A percentile compares a stretch with the other conserved stretches of the same genome.
Evolutionary conservation across 2,113 vertebrate genomes (phyloP).

Genomic region (Chaetorhynchus papuensis): DNA sequence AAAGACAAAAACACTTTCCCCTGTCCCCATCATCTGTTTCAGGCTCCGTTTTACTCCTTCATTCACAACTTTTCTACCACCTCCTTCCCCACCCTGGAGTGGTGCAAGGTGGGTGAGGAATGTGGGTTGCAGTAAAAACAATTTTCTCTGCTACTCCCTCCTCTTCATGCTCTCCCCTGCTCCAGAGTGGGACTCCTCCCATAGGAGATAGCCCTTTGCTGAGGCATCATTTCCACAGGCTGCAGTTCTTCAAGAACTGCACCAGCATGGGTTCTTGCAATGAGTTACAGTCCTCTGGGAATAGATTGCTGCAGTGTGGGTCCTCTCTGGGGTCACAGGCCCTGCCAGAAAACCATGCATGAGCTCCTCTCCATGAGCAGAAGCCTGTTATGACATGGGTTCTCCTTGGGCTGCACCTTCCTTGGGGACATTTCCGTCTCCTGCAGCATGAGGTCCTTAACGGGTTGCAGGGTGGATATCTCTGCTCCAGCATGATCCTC

Average conservation of each 20-base stretch:
- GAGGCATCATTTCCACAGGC: fast-evolving
- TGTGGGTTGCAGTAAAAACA: fast-evolving
- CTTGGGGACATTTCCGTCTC: background rate
- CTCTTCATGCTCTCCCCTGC: fast-evolving
- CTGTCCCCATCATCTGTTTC: fast-evolving
- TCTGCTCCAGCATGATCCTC: background rate
- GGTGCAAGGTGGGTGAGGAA: fast-evolving
- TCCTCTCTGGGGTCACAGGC: background rate
- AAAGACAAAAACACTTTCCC: background rate
- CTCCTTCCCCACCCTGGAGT: background rate
- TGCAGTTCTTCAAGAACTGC: background rate
- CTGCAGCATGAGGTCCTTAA: fast-evolving
- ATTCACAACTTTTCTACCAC: background rate
- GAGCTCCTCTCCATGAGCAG: background rate
- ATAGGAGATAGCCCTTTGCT: background rate
- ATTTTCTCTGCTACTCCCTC: background rate
- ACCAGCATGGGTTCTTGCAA: background rate
- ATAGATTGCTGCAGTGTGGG: background rate
- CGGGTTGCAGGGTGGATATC: background rate
- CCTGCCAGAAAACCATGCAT: background rate
- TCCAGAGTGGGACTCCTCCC: fast-evolving
- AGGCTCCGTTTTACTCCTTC: background rate
- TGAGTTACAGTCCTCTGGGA: background rate
- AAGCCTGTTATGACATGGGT: fast-evolving
- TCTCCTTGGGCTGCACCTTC: background rate